Evolutionary conservation across 2,113 vertebrate species (phyloP), one percentile per base, ranked within the genome.

Genomic region (Tragelaphus buxtoni): DNA sequence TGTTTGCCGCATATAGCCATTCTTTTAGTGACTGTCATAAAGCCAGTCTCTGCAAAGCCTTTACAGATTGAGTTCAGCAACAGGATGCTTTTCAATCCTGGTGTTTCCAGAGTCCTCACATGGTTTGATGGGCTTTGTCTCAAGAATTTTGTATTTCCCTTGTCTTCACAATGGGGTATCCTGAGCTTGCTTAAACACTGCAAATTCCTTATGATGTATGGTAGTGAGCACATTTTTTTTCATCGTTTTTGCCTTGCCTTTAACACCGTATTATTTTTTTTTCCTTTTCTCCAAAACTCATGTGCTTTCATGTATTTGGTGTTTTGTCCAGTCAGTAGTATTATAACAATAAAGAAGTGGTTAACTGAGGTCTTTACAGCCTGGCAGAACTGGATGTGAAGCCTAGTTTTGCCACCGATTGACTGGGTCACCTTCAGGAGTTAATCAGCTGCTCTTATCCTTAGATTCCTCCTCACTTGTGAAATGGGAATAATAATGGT

Each of bases 11-110:
- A 20, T 20, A 14, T 18, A 94, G n/a, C 8, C 53, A 74, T 93
- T 94, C 76, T 92, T 42, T 95, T 69, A 77, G 45, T 60, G 79
- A 60, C 42, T 83, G 18, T 74, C 81, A 88, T 81, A 91, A 94
- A 96, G 69, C 49, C 96, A 92, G 55, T 83, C 55, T 88, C 22
- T 72, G 20, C n/a, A 84, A 93, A 94, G 28, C 16, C 58, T 96
- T 83, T 95, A 58, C 65, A 32, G 42, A 61, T 81, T 12, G 35
- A 85, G 30, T 88, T 88, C 56, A 86, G 45, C 47, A 32, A 32
- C 51, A 32, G 20, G 53, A 63, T 89, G 60, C 42, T 95, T 93
- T 89, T 53, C 7, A 83, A 9, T 65, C 39, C 39, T 32, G 9
- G 12, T 61, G 9, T 95, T 91, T 86, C 58, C 26, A 0, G 26